Percentiles rank a stretch among this genome's conserved stretches.
Conservation (phyloP, 2,888 invertebrate genomes). For the Stenotaenia linearis region DNA sequence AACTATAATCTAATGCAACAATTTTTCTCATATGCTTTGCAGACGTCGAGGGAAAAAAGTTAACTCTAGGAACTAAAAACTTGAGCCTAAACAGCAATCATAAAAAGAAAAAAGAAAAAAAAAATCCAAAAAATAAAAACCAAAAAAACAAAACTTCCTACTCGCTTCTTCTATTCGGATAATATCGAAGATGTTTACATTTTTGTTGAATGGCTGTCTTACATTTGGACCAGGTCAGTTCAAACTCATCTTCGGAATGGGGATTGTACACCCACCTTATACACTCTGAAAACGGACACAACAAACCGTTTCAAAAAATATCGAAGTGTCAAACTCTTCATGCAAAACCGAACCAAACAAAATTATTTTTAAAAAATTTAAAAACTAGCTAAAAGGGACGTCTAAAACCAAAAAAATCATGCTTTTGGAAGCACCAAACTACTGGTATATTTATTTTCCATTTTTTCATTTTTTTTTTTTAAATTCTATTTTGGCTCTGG, state of each 20-base stretch:
- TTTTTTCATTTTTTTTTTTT: too few species aligned
- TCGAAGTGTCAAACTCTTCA: neutral
- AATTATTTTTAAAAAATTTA: neutral
- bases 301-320: neutral
- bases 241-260: conserved; percentile 30
- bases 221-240: conserved; percentile 31
- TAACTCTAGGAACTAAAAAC: neutral
- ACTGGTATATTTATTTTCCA: neutral
- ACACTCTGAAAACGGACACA: conserved; percentile 31
- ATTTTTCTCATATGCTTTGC: too few species aligned
- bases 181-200: conserved; percentile 32
- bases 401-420: neutral
- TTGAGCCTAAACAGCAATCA: neutral
- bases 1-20: too few species aligned
- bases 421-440: too few species aligned
- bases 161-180: conserved; percentile 26
- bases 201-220: conserved; percentile 32
- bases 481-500: too few species aligned
- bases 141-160: neutral
- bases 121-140: neutral
- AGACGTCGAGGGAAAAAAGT: too few species aligned
- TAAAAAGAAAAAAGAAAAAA: neutral
- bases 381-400: neutral
- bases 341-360: neutral
- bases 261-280: conserved; percentile 29